These are phyloP conservation scores for Hypomesus transpacificus DNA, from an alignment of 2,113 vertebrate genomes.

Conservation along the genomic window DNA sequence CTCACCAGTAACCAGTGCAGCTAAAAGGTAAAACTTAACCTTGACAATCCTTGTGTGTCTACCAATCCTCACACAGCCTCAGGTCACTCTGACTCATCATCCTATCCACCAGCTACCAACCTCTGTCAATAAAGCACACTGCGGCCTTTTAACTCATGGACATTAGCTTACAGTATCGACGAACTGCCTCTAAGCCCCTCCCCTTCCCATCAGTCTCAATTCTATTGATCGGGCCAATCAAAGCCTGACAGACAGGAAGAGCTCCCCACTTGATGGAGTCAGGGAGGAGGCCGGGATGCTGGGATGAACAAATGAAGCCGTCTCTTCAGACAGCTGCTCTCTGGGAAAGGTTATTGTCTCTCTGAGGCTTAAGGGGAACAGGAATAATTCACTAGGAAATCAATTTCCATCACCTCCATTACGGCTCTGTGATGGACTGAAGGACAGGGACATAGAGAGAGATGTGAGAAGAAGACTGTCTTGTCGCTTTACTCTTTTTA, in stretches of 20 bases:
- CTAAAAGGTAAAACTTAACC: not conserved
- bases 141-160: constrained; percentile 32
- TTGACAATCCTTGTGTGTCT: not conserved
- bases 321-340: constrained; percentile 25
- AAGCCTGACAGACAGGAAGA: constrained; percentile 53
- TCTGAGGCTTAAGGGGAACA: constrained; percentile 33
- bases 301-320: constrained; percentile 63
- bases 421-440: constrained; percentile 49
- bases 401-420: constrained; percentile 70
- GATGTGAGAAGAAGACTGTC: not conserved
- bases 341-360: constrained; percentile 39
- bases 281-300: constrained; percentile 42
- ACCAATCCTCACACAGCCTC: constrained; percentile 14
- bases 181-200: not conserved
- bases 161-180: not conserved
- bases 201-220: constrained; percentile 12
- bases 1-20: not conserved
- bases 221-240: constrained; percentile 33
- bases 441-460: constrained; percentile 16
- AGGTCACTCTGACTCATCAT: constrained; percentile 63
- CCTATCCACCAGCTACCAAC: constrained; percentile 27
- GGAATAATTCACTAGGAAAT: constrained; percentile 71
- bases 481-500: constrained; percentile 24
- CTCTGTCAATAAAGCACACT: constrained; percentile 48
- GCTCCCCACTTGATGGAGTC: constrained; percentile 35